Conservation (phyloP, 2,797 vertebrate genomes). For the Nyctibius grandis region DNA sequence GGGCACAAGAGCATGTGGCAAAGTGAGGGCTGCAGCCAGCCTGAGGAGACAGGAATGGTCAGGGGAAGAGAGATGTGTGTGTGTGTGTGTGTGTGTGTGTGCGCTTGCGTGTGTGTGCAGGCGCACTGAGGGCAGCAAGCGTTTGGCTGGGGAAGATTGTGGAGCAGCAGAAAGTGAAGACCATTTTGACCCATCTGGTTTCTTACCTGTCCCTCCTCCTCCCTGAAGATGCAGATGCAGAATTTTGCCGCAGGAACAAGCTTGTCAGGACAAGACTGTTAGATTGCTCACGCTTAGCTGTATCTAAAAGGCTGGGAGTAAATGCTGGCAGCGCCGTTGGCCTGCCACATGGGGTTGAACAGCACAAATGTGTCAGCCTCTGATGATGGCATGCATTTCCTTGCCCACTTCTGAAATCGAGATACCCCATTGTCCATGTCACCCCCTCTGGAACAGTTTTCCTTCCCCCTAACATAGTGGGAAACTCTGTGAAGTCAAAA, state of each 20-base stretch:
- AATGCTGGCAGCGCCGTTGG: not conserved
- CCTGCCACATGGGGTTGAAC: not conserved
- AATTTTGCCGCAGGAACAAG: not conserved
- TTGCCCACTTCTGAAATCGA: not conserved
- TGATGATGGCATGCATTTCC: not conserved
- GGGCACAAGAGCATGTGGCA: not conserved
- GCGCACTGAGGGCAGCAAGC: not conserved
- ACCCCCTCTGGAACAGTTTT: not conserved
- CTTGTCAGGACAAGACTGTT: not conserved
- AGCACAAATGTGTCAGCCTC: not conserved
- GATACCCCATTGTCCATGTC: rapidly evolving
- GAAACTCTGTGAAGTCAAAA: not conserved
- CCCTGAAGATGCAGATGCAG: not conserved
- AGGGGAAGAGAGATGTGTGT: not conserved
- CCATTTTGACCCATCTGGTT: not conserved
- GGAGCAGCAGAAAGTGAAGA: not conserved
- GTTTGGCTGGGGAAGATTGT: not conserved
- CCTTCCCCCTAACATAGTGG: not conserved
- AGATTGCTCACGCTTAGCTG: not conserved
- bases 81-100: no score
- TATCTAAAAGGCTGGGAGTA: not conserved
- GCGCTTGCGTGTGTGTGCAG: no score
- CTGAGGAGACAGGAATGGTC: not conserved
- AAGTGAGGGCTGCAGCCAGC: not conserved
- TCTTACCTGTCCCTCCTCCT: not conserved